These are phyloP conservation scores for Diorhabda sublineata DNA, from an alignment of 1,140 invertebrate genomes.

Conservation along the genomic window DNA sequence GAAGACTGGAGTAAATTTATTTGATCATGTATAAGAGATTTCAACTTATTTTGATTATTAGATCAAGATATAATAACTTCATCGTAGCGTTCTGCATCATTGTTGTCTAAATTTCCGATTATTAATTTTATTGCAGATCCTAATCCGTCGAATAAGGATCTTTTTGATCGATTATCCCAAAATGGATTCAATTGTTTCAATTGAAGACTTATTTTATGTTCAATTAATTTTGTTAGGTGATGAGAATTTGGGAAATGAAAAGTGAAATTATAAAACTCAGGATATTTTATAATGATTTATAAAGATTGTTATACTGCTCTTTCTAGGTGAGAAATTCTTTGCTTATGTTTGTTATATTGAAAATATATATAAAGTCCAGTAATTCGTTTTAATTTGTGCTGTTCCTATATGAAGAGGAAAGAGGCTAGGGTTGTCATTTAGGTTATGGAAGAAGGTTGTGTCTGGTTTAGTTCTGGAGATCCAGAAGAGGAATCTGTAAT, in stretches of 20 bases:
- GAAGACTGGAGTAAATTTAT: constrained; percentile 12
- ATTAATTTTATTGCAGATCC: constrained; percentile 22
- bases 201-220: constrained; percentile 7
- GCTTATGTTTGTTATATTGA: constrained; percentile 9
- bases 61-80: constrained; percentile 10
- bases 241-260: not conserved
- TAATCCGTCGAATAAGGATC: constrained; percentile 19
- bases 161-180: constrained; percentile 7
- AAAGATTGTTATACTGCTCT: constrained; percentile 14
- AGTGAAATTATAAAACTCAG: not conserved
- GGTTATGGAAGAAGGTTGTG: not conserved
- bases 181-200: constrained; percentile 13
- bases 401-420: constrained; percentile 26
- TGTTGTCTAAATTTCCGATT: constrained; percentile 22
- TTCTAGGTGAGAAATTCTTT: constrained; percentile 16
- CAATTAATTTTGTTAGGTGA: not conserved
- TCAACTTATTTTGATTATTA: constrained; percentile 19
- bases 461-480: not conserved
- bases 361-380: constrained; percentile 23
- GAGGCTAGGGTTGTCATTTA: constrained; percentile 25
- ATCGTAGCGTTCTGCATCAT: constrained; percentile 22
- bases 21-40: constrained; percentile 10
- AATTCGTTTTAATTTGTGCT: constrained; percentile 16
- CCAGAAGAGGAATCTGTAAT: not conserved
- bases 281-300: constrained; percentile 3